Percentiles rank a stretch among this genome's conserved stretches.
Evolutionary conservation across 92 coral and sea anemone species (phyloP).

Genomic region (Porites divaricata): DNA sequence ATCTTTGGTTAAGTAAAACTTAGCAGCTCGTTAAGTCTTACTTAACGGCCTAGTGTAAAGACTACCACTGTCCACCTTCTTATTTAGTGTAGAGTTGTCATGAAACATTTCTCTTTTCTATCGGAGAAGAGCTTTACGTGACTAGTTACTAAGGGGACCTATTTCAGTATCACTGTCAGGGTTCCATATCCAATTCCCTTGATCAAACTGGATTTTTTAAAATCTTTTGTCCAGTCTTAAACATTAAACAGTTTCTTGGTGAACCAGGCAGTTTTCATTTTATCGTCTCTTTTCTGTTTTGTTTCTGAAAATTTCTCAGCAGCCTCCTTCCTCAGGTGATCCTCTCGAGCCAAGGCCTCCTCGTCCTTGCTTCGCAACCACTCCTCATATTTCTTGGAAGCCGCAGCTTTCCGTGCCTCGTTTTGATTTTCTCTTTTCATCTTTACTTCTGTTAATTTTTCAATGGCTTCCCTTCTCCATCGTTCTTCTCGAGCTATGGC

Average conservation of each 20-base stretch:
- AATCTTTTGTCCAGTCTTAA: too few relatives aligned
- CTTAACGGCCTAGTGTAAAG: too few relatives aligned
- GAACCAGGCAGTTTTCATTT: constrained; percentile 25
- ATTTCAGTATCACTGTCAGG: too few relatives aligned
- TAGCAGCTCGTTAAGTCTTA: too few relatives aligned
- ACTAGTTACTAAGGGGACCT: too few relatives aligned
- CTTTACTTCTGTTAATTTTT: constrained; percentile 21
- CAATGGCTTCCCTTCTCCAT: constrained; percentile 14
- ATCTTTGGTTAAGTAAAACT: too few relatives aligned
- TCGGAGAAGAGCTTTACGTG: too few relatives aligned
- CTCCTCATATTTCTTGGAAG: constrained; percentile 17
- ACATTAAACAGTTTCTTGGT: constrained; percentile 16
- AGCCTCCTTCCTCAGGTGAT: constrained; percentile 9
- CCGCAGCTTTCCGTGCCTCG: constrained; percentile 25
- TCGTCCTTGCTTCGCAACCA: constrained; percentile 29
- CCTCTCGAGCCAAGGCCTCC: constrained; percentile 35
- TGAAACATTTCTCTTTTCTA: too few relatives aligned
- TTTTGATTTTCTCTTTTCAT: constrained; percentile 22
- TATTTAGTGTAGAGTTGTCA: too few relatives aligned
- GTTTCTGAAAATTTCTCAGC: constrained; percentile 21
- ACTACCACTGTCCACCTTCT: too few relatives aligned
- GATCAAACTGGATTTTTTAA: too few relatives aligned
- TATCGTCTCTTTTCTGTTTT: constrained; percentile 33
- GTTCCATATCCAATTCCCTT: too few relatives aligned
- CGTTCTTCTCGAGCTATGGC: constrained; percentile 39